Conservation (phyloP, 2,113 vertebrate species). For the Callopanchax toddi region DNA sequence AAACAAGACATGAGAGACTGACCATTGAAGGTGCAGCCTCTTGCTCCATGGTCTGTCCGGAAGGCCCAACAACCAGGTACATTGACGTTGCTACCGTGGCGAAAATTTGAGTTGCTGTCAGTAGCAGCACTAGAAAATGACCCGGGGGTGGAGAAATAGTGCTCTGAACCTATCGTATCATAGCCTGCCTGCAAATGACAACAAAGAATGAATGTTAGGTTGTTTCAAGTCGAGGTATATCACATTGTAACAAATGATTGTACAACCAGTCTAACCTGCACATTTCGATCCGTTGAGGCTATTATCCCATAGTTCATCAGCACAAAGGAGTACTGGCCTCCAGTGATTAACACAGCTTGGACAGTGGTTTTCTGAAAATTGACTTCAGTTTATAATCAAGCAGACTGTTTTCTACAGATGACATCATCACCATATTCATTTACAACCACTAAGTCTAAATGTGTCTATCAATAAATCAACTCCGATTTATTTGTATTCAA, state of each 20-base stretch:
- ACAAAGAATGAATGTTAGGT: too few relatives aligned
- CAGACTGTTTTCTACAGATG: too few relatives aligned
- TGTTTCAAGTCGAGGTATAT: background rate
- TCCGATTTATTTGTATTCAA: too few relatives aligned
- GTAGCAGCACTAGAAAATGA: slow-evolving; percentile 11
- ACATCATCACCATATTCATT: background rate
- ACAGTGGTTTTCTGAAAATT: slow-evolving; percentile 55
- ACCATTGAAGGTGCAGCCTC: background rate
- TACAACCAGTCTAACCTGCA: slow-evolving; percentile 50
- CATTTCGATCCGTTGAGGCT: fast-evolving
- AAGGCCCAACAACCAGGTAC: slow-evolving; percentile 64
- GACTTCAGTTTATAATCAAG: background rate
- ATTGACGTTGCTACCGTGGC: slow-evolving; percentile 40
- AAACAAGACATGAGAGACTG: too few relatives aligned
- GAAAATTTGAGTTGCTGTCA: slow-evolving; percentile 8
- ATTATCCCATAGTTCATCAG: slow-evolving; percentile 72
- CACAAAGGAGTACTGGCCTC: slow-evolving; percentile 55
- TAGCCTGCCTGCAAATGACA: too few relatives aligned
- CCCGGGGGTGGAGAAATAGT: slow-evolving; percentile 27
- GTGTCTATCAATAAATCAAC: too few relatives aligned
- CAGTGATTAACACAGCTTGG: slow-evolving; percentile 69
- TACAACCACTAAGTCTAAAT: too few relatives aligned
- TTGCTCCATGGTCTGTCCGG: slow-evolving; percentile 21
- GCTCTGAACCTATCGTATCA: background rate
- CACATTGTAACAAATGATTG: too few relatives aligned